phyloP scores from a whole-genome alignment of 2,888 invertebrate species.

The Phyllotreta striolata region DNA sequence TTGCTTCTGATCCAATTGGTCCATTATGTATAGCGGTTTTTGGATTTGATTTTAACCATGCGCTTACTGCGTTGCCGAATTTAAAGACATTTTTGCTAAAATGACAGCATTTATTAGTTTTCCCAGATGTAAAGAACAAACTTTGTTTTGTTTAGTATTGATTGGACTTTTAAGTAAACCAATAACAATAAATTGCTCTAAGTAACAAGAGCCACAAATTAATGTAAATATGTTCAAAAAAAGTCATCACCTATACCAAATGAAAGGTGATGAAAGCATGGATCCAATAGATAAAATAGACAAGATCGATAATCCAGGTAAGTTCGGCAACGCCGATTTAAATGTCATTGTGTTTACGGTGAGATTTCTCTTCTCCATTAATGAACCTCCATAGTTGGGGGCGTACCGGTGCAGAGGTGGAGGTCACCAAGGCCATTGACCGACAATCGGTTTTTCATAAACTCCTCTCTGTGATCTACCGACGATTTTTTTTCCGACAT shows the following conservation, averaged over 20 bases:
- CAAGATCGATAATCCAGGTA: too few relatives aligned
- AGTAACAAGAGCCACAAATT: too few relatives aligned
- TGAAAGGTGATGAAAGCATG: too few relatives aligned
- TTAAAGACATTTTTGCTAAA: too few relatives aligned
- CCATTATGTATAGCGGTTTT: constrained; percentile 23
- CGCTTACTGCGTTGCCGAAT: constrained; percentile 14
- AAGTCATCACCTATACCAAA: too few relatives aligned
- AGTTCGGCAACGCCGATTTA: constrained; percentile 24
- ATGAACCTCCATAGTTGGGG: constrained; percentile 52
- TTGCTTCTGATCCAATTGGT: constrained; percentile 23
- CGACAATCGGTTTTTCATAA: constrained; percentile 52
- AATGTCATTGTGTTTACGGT: constrained; percentile 37
- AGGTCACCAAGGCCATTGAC: constrained; percentile 59
- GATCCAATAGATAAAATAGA: too few relatives aligned
- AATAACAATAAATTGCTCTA: too few relatives aligned
- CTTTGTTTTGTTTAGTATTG: too few relatives aligned
- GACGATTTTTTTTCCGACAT: constrained; percentile 51
- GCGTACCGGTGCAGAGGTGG: constrained; percentile 55
- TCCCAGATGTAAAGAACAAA: too few relatives aligned
- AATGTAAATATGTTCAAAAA: too few relatives aligned
- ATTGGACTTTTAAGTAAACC: too few relatives aligned
- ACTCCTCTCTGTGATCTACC: constrained; percentile 58
- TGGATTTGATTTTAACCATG: constrained; percentile 13
- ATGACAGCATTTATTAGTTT: too few relatives aligned
- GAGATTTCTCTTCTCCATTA: constrained; percentile 49